Evolutionary conservation across 2,797 vertebrate species (phyloP).

Genomic region (Periparus ater): DNA sequence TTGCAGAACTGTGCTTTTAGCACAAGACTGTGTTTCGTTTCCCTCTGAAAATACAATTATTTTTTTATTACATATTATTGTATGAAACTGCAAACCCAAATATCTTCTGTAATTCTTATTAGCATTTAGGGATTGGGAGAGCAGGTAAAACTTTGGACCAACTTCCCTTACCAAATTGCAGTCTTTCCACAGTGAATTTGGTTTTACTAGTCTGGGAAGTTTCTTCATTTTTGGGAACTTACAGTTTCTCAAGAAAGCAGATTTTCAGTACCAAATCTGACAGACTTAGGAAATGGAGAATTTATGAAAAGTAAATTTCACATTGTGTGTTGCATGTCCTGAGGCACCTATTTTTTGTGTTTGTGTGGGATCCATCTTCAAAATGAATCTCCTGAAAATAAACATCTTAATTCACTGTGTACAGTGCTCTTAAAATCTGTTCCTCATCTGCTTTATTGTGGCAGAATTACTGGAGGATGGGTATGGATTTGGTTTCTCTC

Average conservation of each 20-base stretch:
- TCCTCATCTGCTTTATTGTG: neutral
- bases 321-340: neutral
- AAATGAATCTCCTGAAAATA: neutral
- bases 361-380: neutral
- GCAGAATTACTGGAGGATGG: neutral
- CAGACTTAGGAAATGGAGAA: neutral
- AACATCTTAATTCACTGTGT: neutral
- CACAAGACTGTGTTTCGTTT: neutral
- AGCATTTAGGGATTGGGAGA: neutral
- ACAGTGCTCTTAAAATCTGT: neutral
- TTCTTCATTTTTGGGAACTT: neutral
- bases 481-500: neutral
- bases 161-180: neutral
- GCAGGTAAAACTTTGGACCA: neutral
- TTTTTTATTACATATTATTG: neutral
- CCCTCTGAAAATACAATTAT: neutral
- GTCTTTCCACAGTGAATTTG: neutral
- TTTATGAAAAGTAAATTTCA: neutral
- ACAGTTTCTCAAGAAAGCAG: neutral
- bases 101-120: neutral
- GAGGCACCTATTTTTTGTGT: neutral
- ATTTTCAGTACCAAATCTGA: neutral
- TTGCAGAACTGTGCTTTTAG: neutral
- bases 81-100: neutral
- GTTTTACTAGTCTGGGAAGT: neutral